phyloP scores from a whole-genome alignment of 2,797 vertebrate species.

The Pseudochromis fuscus region DNA sequence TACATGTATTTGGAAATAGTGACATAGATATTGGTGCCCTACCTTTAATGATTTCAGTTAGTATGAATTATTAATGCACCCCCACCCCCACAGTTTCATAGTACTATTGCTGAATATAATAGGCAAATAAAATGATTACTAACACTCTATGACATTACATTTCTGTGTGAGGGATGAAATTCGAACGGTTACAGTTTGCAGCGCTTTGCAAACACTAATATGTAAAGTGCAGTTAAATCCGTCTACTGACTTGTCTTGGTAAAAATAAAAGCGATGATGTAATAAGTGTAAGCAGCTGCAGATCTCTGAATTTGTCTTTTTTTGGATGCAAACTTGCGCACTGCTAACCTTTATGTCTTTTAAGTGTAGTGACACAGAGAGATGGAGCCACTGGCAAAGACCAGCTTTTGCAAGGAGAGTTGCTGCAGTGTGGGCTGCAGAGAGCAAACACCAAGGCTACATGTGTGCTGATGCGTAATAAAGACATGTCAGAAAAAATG shows the following conservation, averaged over 20 bases:
- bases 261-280: not conserved
- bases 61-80: not conserved
- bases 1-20: not conserved
- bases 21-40: constrained; percentile 4
- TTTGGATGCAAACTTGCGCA: constrained; percentile 52
- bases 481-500: constrained; percentile 76
- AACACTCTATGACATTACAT: not conserved
- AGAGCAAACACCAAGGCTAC: constrained; percentile 62
- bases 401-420: constrained; percentile 69
- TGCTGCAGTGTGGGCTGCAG: constrained; percentile 60
- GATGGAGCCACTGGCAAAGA: constrained; percentile 80
- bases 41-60: not conserved
- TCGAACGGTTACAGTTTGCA: constrained; percentile 14
- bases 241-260: constrained; percentile 15
- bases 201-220: constrained; percentile 1
- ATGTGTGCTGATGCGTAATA: constrained; percentile 71
- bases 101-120: not conserved
- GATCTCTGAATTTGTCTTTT: constrained; percentile 56
- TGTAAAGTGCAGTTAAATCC: constrained; percentile 5
- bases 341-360: constrained; percentile 77
- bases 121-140: not conserved
- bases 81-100: not conserved
- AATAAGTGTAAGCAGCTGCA: constrained; percentile 22
- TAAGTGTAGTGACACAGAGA: constrained; percentile 75
- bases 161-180: not conserved